Evolutionary conservation across 2,113 vertebrate species (phyloP).

Genomic region (Atlantisia rogersi): DNA sequence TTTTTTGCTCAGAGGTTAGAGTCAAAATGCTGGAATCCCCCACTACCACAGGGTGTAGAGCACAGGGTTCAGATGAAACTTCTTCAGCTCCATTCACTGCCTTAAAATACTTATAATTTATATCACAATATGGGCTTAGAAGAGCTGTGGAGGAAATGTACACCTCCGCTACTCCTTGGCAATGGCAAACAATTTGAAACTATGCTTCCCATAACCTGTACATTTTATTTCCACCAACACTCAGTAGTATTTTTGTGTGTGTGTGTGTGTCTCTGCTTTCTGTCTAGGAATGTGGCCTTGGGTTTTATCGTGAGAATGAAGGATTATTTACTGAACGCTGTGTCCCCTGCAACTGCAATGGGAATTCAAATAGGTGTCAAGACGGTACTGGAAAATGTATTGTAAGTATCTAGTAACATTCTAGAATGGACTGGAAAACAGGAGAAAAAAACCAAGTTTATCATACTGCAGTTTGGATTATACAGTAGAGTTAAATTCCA

Average conservation of each 20-base stretch:
- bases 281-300: constrained; percentile 83
- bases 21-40: background rate
- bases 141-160: background rate
- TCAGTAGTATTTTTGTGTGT: background rate
- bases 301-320: constrained; percentile 83
- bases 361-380: constrained; percentile 84
- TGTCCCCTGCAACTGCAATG: constrained; percentile 87
- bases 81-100: background rate
- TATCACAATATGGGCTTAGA: background rate
- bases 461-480: background rate
- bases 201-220: background rate
- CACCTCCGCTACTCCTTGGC: background rate
- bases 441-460: background rate
- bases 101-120: background rate
- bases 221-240: background rate
- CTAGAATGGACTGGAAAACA: background rate
- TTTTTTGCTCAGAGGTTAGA: background rate
- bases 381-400: constrained; percentile 87
- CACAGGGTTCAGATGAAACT: background rate
- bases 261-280: background rate
- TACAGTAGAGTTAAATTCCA: background rate
- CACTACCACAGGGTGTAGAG: background rate
- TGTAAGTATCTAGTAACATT: constrained; percentile 80
- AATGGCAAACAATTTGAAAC: background rate
- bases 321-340: constrained; percentile 78